Evolutionary conservation across 2,888 invertebrate genomes (phyloP), one percentile per base, ranked within the genome.

Genomic region (Hyppa rectilinea): DNA sequence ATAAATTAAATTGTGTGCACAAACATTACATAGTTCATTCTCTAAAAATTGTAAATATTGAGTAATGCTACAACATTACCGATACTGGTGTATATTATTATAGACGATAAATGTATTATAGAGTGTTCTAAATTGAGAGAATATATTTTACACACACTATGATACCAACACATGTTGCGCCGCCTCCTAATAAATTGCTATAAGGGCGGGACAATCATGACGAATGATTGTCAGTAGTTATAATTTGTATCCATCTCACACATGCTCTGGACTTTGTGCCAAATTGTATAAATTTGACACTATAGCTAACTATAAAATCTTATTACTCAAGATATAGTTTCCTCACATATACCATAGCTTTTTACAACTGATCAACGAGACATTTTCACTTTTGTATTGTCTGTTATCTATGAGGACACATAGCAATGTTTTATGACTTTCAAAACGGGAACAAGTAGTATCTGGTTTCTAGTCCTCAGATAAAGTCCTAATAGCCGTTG

Each of bases 1-100:
- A 61, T 61, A 52, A 50, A 40, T 50, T 55, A 45, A 58, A 67
- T 38, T 23, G n/a, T 36, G 47, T 47, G 52, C 38, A n/a, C 14
- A 36, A 4, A 43, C 40, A 31, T 23, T 29, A 45, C 34, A 31
- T 50, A 55, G 3, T 53, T 47, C 31, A 52, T 59, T 38, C 31
- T 12, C 38, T 31, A 34, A 26, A 47, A 52, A 56, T 43, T 45
- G 17, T 17, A 70, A 40, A 61, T 31, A 64, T 47, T 56, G 26
- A 26, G 26, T 43, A 36, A 29, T 36, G 9, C 36, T 20, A 36
- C 34, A 23, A 36, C 12, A 59, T 70, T 45, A 49, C 23, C 14
- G 23, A 52, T n/a, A 34, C 12, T 34, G 0, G 14, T 9, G 34
- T 20, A 31, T 7, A 26, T 14, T 14, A 38, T 45, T 2, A 7